Evolutionary conservation across 2,113 vertebrate genomes (phyloP).

Genomic region (Muntiacus reevesi): DNA sequence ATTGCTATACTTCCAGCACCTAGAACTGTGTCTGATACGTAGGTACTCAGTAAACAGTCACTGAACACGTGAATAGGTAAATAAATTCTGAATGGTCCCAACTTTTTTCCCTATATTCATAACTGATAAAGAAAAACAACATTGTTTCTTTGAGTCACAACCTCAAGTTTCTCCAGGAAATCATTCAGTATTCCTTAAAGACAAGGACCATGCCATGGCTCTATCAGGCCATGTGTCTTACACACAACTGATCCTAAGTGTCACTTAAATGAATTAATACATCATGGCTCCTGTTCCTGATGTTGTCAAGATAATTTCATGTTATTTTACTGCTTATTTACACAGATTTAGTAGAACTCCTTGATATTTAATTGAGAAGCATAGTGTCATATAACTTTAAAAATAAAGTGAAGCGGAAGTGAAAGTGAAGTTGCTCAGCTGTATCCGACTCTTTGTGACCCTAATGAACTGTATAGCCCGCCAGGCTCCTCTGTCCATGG

Average conservation of each 20-base stretch:
- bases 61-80: neutral
- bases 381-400: neutral
- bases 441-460: neutral
- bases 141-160: neutral
- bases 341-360: neutral
- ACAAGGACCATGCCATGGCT: neutral
- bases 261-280: neutral
- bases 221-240: neutral
- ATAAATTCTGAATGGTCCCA: neutral
- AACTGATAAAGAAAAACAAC: neutral
- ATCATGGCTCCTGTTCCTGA: neutral
- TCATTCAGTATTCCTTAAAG: neutral
- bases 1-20: neutral
- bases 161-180: neutral
- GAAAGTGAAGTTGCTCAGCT: neutral
- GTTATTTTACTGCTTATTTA: neutral
- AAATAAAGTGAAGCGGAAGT: neutral
- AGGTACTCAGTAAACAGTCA: neutral
- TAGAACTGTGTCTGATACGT: neutral
- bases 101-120: neutral
- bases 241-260: neutral
- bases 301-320: neutral
- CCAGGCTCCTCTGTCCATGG: neutral
- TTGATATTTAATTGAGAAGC: neutral
- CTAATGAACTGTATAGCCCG: neutral